Base-by-base conservation (phyloP, 2,888 invertebrate genomes). In the Nomada hirtipes region DNA sequence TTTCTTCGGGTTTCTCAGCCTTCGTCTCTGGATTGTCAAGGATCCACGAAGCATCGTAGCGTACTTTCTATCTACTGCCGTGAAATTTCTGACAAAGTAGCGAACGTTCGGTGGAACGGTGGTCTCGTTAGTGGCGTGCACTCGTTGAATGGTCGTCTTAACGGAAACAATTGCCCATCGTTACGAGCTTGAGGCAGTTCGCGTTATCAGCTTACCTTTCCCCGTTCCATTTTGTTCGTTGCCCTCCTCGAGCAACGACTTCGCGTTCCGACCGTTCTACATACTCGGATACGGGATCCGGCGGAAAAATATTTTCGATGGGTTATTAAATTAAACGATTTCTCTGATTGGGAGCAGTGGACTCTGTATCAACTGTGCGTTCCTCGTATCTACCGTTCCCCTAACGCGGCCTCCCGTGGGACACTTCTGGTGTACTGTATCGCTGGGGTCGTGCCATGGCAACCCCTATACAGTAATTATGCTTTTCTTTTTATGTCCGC, bases 271-370 rank as follows among this genome's bases (percentile, higher is more conserved):
- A 13, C 9, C 59, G 42, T 60, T 29, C 44, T 69, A 26, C 26
- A 2, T 26, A 26, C 26, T 26, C 65, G n/a, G 47, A 44, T 75
- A n/a, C 79, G 47, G 61, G 36, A 36, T 29, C 52, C 75, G 83
- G 74, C 68, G 86, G 36, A 36, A 83, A 88, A 86, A 89, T 89
- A 89, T 88, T 89, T 90, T 91, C 88, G 89, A 92, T 90, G 91
- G 91, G 90, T 93, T 92, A 93, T 93, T 92, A 92, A 93, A 93
- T 93, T 93, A 93, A 92, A 91, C 91, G 92, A 92, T 92, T 92
- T 91, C 91, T 91, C 90, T 91, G 90, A 88, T 88, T 89, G 89
- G 87, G 72, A 76, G 75, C 77, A 52, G 70, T 61, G 36, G 69
- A 69, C 68, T 60, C 69, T 81, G 85, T 85, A 86, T 82, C 81